phyloP scores from a whole-genome alignment of 2,113 vertebrate genomes.

The Eurypyga helias region DNA sequence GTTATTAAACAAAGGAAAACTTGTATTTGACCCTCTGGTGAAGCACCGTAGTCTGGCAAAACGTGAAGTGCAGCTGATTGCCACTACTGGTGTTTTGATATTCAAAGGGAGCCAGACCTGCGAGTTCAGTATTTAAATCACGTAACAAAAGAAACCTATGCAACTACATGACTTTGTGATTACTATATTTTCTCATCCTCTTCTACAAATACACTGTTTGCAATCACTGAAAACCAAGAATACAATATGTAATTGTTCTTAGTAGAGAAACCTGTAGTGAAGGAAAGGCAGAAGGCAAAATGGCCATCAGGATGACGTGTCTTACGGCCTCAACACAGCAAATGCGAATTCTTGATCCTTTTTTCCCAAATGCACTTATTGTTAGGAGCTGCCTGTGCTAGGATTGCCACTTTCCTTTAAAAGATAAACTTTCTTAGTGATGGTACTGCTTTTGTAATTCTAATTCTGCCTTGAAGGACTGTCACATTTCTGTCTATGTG shows the following conservation, averaged over 20 bases:
- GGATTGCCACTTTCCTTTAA: background rate
- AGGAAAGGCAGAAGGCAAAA: background rate
- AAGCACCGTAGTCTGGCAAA: background rate
- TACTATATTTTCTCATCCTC: background rate
- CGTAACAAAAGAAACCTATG: background rate
- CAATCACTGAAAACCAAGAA: background rate
- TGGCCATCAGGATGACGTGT: background rate
- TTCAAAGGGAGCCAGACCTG: background rate
- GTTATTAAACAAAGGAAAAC: background rate
- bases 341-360: background rate
- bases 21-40: background rate
- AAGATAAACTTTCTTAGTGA: background rate
- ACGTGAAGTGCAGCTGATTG: background rate
- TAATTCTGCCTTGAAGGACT: background rate
- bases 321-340: background rate
- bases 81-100: background rate
- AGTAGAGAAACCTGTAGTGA: background rate
- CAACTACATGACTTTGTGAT: background rate
- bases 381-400: background rate
- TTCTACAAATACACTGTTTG: background rate
- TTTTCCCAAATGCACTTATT: background rate
- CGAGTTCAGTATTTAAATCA: background rate
- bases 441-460: background rate
- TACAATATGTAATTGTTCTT: background rate
- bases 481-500: background rate